These are phyloP conservation scores for Etheostoma cragini DNA, from an alignment of 2,113 vertebrate genomes.

Conservation along the genomic window DNA sequence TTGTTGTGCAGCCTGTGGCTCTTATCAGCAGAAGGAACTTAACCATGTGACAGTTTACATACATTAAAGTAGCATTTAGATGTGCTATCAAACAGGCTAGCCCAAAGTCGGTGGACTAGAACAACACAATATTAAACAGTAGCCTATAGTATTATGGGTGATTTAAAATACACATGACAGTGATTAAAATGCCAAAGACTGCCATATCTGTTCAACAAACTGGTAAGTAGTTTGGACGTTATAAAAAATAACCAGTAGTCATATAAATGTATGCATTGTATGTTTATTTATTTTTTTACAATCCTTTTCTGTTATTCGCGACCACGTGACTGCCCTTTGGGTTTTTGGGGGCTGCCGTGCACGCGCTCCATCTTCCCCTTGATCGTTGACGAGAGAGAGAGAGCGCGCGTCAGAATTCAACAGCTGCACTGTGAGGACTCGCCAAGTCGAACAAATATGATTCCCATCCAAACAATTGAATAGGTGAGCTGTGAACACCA, in stretches of 20 bases:
- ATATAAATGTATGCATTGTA: no score
- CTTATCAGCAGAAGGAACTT: not conserved
- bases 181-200: not conserved
- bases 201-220: not conserved
- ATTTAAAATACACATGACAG: conserved; percentile 1
- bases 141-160: not conserved
- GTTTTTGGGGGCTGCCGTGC: conserved; percentile 50
- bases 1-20: not conserved
- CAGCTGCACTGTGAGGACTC: conserved; percentile 85
- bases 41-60: not conserved
- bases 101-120: not conserved
- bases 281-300: not conserved
- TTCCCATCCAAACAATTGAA: conserved; percentile 71
- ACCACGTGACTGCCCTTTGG: conserved; percentile 69
- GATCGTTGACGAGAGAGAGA: conserved; percentile 6
- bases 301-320: conserved; percentile 18
- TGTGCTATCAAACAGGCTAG: not conserved
- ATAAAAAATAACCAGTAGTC: not conserved
- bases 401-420: conserved; percentile 76
- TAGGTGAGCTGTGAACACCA: conserved; percentile 63
- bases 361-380: conserved; percentile 75
- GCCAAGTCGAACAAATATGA: conserved; percentile 74
- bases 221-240: not conserved
- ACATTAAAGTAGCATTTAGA: not conserved
- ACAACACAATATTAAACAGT: conserved; percentile 1